Conservation (phyloP, 23 tunicate genomes). For the Phallusia fumigata region DNA sequence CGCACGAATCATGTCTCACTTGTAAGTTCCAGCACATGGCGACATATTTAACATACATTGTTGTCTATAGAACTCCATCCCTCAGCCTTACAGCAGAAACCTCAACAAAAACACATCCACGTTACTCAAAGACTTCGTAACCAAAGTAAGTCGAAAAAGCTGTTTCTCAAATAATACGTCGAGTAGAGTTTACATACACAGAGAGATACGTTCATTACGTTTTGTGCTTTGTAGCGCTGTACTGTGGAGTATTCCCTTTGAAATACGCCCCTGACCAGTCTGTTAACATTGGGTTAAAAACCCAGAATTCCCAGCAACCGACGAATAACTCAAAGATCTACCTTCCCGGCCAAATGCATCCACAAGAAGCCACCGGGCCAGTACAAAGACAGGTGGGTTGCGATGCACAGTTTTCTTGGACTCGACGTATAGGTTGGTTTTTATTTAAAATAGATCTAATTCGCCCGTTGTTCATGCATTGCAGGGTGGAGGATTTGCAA, state of each 20-base stretch:
- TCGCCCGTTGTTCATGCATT: too few relatives aligned
- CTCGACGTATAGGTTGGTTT: too few relatives aligned
- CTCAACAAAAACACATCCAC: not conserved
- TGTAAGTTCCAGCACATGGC: too few relatives aligned
- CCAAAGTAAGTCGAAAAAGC: constrained; percentile 2
- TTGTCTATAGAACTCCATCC: not conserved
- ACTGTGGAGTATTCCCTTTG: constrained; percentile 28
- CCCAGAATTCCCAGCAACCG: not conserved
- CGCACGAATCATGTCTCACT: too few relatives aligned
- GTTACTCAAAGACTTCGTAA: not conserved
- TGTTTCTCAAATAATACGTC: too few relatives aligned
- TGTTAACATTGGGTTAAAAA: not conserved
- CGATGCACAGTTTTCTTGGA: too few relatives aligned
- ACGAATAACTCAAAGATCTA: not conserved
- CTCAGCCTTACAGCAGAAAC: not conserved
- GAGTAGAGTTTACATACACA: too few relatives aligned
- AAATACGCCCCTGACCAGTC: not conserved
- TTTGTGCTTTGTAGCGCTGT: constrained; percentile 9
- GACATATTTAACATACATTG: not conserved
- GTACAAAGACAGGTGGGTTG: not conserved
- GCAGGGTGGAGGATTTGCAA: too few relatives aligned
- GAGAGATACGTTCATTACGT: too few relatives aligned
- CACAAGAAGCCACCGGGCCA: not conserved
- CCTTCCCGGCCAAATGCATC: not conserved
- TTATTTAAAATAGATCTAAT: too few relatives aligned